A percentile compares a stretch with the other conserved stretches of the same genome.
Conservation (phyloP, 2,888 invertebrate genomes). For the Polietes domitor region DNA sequence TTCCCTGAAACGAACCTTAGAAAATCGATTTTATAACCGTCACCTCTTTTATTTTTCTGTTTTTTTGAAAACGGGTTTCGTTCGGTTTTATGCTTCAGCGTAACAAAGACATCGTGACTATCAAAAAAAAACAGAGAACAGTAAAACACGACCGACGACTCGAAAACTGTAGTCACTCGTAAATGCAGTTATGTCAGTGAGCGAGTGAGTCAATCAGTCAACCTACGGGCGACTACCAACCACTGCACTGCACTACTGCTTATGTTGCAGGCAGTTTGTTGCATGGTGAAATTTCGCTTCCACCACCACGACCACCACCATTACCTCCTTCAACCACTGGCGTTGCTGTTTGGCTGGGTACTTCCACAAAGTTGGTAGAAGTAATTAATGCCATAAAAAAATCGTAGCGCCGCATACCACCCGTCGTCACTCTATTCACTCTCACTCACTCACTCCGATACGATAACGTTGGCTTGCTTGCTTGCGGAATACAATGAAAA, state of each 20-base stretch:
- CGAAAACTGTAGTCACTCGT: background rate
- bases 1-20: background rate
- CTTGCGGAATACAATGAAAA: background rate
- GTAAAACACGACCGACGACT: background rate
- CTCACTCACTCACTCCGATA: background rate
- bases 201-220: constrained; percentile 52
- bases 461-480: background rate
- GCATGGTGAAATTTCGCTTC: background rate
- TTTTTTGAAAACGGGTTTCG: background rate
- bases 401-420: background rate
- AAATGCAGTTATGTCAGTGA: constrained; percentile 46
- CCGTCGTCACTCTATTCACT: background rate
- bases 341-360: background rate
- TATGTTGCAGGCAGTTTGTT: background rate
- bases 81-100: background rate
- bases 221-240: background rate
- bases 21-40: constrained; percentile 13
- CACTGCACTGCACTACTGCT: background rate
- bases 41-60: background rate
- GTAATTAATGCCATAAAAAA: constrained; percentile 2
- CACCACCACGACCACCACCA: background rate
- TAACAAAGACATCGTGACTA: constrained; percentile 24
- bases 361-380: background rate
- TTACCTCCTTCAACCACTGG: background rate
- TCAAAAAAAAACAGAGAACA: constrained; percentile 4